Evolutionary conservation across 2,888 invertebrate genomes (phyloP).

Genomic region (Masnerella sp.): DNA sequence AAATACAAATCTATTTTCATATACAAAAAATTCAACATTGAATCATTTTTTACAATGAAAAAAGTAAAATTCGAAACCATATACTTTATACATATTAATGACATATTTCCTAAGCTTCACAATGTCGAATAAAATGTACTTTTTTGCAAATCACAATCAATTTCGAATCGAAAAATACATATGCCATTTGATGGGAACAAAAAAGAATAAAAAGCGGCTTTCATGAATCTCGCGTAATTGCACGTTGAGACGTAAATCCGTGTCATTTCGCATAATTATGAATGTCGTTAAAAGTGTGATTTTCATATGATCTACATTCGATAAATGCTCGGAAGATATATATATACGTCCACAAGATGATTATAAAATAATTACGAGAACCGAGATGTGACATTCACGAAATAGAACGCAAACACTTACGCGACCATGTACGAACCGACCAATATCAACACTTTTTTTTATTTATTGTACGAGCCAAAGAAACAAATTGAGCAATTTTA

Average conservation of each 20-base stretch:
- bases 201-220: too few relatives aligned
- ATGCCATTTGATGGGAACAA: too few relatives aligned
- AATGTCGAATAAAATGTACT: too few relatives aligned
- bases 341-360: not conserved
- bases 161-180: too few relatives aligned
- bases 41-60: too few relatives aligned
- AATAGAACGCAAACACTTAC: not conserved
- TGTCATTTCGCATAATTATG: constrained; percentile 22
- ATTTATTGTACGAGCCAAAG: not conserved
- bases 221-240: constrained; percentile 15
- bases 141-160: too few relatives aligned
- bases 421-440: not conserved
- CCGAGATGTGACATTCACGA: constrained; percentile 3
- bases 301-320: constrained; percentile 36
- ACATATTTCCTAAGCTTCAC: too few relatives aligned
- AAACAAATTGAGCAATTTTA: not conserved
- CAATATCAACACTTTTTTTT: constrained; percentile 1
- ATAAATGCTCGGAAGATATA: constrained; percentile 15
- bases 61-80: too few relatives aligned
- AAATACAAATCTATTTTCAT: too few relatives aligned
- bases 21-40: too few relatives aligned
- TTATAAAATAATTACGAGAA: constrained; percentile 18
- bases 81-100: too few relatives aligned
- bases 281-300: constrained; percentile 22
- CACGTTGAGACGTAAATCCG: not conserved